Conservation (phyloP, 2,797 vertebrate genomes). For the Strix occidentalis region DNA sequence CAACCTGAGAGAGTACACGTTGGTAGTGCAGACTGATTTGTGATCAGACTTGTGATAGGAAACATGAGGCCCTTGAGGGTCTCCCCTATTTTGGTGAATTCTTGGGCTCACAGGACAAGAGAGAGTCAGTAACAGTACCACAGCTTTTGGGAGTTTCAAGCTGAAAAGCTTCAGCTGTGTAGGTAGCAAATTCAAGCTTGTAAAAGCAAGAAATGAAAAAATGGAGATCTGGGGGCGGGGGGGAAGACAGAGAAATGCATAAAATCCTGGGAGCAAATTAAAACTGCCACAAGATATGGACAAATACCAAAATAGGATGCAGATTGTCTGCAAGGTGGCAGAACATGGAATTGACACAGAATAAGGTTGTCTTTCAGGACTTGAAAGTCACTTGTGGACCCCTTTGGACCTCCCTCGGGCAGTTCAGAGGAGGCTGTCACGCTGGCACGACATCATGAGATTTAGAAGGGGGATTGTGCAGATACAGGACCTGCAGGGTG, state of each 20-base stretch:
- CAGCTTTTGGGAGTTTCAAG: not conserved
- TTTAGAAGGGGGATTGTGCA: not conserved
- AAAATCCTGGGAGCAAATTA: not conserved
- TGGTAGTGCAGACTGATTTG: not conserved
- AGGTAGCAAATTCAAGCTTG: not conserved
- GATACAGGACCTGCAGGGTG: not conserved
- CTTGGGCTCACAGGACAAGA: not conserved
- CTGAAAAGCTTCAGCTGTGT: not conserved
- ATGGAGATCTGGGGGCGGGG: not conserved
- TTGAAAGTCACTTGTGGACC: not conserved
- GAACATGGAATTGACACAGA: not conserved
- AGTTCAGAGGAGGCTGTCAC: not conserved
- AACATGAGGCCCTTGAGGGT: not conserved
- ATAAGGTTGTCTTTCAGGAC: accelerated
- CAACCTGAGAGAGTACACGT: not conserved
- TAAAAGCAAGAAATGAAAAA: not conserved
- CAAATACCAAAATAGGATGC: not conserved
- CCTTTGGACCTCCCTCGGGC: not conserved
- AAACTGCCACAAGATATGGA: not conserved
- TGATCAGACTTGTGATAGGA: not conserved
- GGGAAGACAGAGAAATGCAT: not conserved
- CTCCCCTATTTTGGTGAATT: not conserved
- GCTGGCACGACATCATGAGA: not conserved
- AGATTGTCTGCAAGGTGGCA: not conserved
- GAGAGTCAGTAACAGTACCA: not conserved